A percentile compares a stretch with the other conserved stretches of the same genome.
Evolutionary conservation across 1,140 invertebrate species (phyloP).

Genomic region (Drosophila orena): DNA sequence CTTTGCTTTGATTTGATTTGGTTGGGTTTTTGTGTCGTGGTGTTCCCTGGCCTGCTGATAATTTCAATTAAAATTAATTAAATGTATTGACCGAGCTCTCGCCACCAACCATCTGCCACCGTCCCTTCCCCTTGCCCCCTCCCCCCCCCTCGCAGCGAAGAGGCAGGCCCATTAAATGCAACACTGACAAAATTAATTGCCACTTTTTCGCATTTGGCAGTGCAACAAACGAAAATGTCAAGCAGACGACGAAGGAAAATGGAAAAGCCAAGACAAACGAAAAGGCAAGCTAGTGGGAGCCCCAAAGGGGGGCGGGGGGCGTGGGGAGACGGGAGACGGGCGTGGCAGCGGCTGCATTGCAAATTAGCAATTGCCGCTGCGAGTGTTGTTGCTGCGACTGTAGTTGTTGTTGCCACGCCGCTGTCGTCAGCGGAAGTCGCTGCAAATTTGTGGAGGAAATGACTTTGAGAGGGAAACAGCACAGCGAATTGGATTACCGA

Average conservation of each 20-base stretch:
- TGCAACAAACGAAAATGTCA: conserved; percentile 81
- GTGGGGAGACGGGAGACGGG: not conserved
- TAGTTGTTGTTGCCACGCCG: conserved; percentile 11
- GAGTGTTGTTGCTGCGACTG: not conserved
- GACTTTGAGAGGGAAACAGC: conserved; percentile 50
- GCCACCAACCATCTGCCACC: not conserved
- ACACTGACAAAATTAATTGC: conserved; percentile 82
- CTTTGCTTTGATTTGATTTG: too few species aligned
- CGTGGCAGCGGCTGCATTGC: conserved; percentile 60
- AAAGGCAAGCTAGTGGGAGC: conserved; percentile 14
- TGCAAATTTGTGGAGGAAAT: conserved; percentile 79
- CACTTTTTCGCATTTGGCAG: conserved; percentile 81
- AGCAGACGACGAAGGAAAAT: conserved; percentile 32
- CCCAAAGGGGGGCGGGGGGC: not conserved
- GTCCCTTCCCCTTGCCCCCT: not conserved
- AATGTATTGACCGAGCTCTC: conserved; percentile 37
- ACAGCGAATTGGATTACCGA: conserved; percentile 32
- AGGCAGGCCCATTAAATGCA: conserved; percentile 77
- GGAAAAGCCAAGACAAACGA: conserved; percentile 35
- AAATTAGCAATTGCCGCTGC: conserved; percentile 74
- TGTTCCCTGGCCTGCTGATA: conserved; percentile 52
- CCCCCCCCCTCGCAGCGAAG: not conserved
- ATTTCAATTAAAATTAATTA: conserved; percentile 74
- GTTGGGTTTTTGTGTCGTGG: not conserved
- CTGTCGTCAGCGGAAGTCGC: conserved; percentile 69